Percentiles rank a stretch among this genome's conserved stretches.
phyloP scores from a whole-genome alignment of 2,113 vertebrate species.

The Passer montanus region DNA sequence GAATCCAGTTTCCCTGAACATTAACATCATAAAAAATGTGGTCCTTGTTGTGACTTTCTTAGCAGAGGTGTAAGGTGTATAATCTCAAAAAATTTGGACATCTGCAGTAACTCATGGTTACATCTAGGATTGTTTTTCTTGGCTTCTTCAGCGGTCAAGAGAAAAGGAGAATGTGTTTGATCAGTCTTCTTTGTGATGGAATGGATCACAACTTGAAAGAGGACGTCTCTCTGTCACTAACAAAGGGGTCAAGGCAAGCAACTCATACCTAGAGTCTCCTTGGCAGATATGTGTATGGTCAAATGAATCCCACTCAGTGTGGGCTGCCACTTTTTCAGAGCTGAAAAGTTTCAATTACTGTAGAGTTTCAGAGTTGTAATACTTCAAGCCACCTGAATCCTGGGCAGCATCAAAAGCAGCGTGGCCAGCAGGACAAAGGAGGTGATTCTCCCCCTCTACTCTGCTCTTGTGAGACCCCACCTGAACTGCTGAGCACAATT shows the following conservation, averaged over 20 bases:
- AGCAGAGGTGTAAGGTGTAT: background rate
- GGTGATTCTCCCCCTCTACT: background rate
- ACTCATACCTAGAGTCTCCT: accelerated
- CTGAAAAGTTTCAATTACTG: background rate
- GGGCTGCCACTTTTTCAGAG: background rate
- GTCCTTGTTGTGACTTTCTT: background rate
- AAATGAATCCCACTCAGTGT: background rate
- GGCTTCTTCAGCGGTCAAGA: background rate
- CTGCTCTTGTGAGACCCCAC: background rate
- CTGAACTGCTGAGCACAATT: background rate
- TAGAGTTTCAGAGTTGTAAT: background rate
- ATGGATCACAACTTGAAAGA: background rate
- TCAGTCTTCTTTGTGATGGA: background rate
- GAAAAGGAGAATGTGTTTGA: background rate
- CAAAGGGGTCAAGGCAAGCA: background rate
- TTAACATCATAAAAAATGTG: background rate
- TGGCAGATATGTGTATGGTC: accelerated
- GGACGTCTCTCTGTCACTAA: background rate
- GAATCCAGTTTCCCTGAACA: background rate
- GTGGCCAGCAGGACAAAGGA: background rate
- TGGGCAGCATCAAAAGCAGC: background rate
- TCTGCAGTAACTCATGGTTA: background rate
- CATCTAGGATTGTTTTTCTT: background rate
- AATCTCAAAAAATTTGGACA: background rate
- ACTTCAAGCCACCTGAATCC: background rate